Base-by-base conservation (phyloP, 2,113 vertebrate species). In the Aphyosemion australe region DNA sequence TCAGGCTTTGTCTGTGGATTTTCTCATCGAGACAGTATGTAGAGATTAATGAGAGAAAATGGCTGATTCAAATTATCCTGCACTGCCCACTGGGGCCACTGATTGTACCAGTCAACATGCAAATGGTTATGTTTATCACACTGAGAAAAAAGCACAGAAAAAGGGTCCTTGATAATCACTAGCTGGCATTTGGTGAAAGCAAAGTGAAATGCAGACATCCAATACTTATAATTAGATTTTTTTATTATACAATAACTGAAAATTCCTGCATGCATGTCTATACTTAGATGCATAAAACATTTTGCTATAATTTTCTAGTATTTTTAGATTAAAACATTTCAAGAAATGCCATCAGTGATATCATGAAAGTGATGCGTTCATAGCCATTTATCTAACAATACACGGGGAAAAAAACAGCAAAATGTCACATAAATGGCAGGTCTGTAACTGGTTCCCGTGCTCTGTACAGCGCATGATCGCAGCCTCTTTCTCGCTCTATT, bases 41-140 rank as follows among this genome's bases (percentile, higher is more conserved):
- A 16, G 42, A 68, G 67, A 83, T 79, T 77, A 77, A 8, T 48
- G 20, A 37, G 41, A 51, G 43, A 52, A 72, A 72, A 12, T 20
- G 48, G 34, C 66, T 76, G 73, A 78, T 56, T 56, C 57, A 64
- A 46, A 67, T 69, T 20, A 55, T 76, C 51, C 12, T 31, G 32
- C 84, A 14, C 34, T 78, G 50, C 43, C 65, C 73, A 83, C 59
- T 70, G 77, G 73, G 74, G 70, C 75, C 78, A 75, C 63, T 89
- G 83, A 86, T 81, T 85, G 76, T 72, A 75, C 76, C 83, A 83
- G 74, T 63, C 37, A 71, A 65, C 72, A 81, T 90, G 79, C 73
- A 90, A 89, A 92, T 91, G 74, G 70, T 65, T 61, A 80, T 83
- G 67, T 83, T 73, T 80, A 79, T 86, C 81, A 79, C 68, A 85